A percentile compares a stretch with the other conserved stretches of the same genome.
These are phyloP conservation scores for Euwallacea similis DNA, from an alignment of 1,140 invertebrate species.

Conservation along the genomic window DNA sequence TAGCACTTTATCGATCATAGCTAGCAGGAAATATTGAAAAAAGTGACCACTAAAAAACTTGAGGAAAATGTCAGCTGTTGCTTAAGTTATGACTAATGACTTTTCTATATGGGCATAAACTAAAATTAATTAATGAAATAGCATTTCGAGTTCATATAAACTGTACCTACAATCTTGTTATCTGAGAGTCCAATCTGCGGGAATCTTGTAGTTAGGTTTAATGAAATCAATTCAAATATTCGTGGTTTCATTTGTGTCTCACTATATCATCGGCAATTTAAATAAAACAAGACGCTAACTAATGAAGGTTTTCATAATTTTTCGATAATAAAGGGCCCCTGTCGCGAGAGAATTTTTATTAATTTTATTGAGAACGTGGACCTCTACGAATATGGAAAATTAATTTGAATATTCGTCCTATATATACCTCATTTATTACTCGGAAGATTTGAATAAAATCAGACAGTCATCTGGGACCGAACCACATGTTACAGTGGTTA, in stretches of 20 bases:
- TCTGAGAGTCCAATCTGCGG: neutral
- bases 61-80: too few relatives aligned
- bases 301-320: slow-evolving; percentile 4
- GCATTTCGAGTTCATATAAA: too few relatives aligned
- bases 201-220: neutral
- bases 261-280: neutral
- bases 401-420: too few relatives aligned
- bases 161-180: neutral
- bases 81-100: too few relatives aligned
- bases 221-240: neutral
- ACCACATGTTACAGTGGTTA: slow-evolving; percentile 15
- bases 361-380: neutral
- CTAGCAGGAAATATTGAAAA: too few relatives aligned
- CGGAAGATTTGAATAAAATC: too few relatives aligned
- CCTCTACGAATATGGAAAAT: too few relatives aligned
- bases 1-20: too few relatives aligned
- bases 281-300: neutral
- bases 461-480: neutral
- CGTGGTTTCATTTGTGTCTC: neutral
- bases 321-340: slow-evolving; percentile 1
- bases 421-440: too few relatives aligned
- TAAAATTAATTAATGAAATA: too few relatives aligned
- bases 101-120: too few relatives aligned
- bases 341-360: neutral
- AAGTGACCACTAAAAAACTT: too few relatives aligned